These are phyloP conservation scores for Xanthostigma xanthostigma DNA, from an alignment of 2,888 invertebrate species.

Conservation along the genomic window DNA sequence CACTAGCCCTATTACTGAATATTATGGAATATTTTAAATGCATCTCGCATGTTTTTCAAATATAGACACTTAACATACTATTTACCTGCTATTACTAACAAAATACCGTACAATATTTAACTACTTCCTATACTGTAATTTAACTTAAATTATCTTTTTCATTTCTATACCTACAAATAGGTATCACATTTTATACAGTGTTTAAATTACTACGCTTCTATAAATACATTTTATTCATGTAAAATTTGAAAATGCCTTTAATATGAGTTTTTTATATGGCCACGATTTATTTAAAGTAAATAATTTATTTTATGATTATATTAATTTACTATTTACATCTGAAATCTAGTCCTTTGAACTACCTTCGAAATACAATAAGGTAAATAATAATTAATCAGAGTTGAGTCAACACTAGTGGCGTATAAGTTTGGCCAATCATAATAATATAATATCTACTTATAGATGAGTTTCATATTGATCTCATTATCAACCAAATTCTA, in stretches of 20 bases:
- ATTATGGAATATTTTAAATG: constrained; percentile 28
- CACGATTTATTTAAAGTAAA: no score
- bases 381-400: no score
- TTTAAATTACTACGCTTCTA: not conserved
- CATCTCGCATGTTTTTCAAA: constrained; percentile 16
- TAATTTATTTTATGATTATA: not conserved
- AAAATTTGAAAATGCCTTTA: no score
- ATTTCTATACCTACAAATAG: constrained; percentile 3
- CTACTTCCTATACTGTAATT: no score
- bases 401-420: no score
- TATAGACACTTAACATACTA: constrained; percentile 5
- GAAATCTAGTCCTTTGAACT: not conserved
- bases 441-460: no score
- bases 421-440: no score
- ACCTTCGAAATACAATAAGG: not conserved
- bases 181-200: constrained; percentile 2
- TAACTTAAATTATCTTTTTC: not conserved
- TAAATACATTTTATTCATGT: no score
- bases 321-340: not conserved
- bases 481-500: no score
- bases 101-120: constrained; percentile 2
- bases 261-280: no score
- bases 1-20: constrained; percentile 27
- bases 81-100: not conserved
- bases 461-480: no score